A percentile compares a stretch with the other conserved stretches of the same genome.
phyloP scores from a whole-genome alignment of 1,140 invertebrate species.

The Drosophila tropicalis region DNA sequence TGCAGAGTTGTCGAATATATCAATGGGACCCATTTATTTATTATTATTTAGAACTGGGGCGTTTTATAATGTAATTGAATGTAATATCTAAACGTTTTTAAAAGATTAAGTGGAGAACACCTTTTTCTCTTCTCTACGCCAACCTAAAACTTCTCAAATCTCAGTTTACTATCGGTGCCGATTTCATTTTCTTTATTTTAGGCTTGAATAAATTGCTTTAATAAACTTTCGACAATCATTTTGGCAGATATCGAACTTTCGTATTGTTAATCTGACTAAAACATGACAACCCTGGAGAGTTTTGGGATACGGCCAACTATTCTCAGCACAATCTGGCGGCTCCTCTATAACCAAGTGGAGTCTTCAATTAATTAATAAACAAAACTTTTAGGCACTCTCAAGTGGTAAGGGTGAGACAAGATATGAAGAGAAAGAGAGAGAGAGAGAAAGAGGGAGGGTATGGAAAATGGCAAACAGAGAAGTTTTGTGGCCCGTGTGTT shows the following conservation, averaged over 20 bases:
- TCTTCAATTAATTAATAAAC: conserved; percentile 80
- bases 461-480: neutral
- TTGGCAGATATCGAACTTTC: too few species aligned
- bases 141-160: too few species aligned
- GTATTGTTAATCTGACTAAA: neutral
- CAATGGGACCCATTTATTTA: neutral
- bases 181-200: too few species aligned
- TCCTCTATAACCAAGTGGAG: conserved; percentile 40
- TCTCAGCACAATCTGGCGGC: conserved; percentile 6
- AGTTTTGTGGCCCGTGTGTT: conserved; percentile 40
- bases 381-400: conserved; percentile 59
- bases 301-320: conserved; percentile 16
- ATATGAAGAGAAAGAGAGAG: neutral
- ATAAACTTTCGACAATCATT: too few species aligned
- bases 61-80: neutral
- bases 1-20: neutral
- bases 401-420: conserved; percentile 10
- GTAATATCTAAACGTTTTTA: too few species aligned
- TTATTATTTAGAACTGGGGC: neutral
- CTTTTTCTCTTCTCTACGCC: too few species aligned
- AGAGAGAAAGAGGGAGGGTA: neutral
- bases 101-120: too few species aligned
- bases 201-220: too few species aligned
- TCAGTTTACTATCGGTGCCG: too few species aligned
- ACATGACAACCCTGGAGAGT: conserved; percentile 12